Conservation (phyloP, 2,888 invertebrate species). For the Noctua janthina region DNA sequence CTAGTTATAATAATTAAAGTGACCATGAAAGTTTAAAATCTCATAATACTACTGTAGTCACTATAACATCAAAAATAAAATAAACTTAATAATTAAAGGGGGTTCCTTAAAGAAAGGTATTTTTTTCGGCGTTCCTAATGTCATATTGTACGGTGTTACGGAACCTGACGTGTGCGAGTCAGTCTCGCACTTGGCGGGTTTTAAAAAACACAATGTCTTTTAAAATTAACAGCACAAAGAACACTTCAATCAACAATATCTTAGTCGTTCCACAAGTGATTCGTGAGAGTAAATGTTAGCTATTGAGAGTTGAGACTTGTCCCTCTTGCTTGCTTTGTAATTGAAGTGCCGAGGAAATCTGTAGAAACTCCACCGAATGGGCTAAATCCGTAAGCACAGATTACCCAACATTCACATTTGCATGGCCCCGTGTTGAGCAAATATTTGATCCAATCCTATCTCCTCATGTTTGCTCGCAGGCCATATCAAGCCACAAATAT, state of each 20-base stretch:
- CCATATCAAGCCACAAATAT: conserved; percentile 69
- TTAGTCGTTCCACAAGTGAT: background rate
- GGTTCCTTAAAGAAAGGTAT: no score
- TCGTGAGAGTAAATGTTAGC: conserved; percentile 5
- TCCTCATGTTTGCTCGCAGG: conserved; percentile 67
- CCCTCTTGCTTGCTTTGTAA: conserved; percentile 35
- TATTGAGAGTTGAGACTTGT: background rate
- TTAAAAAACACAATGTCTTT: background rate
- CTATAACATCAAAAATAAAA: no score
- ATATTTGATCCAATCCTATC: conserved; percentile 74
- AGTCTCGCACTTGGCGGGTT: no score
- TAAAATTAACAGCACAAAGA: background rate
- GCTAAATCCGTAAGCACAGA: conserved; percentile 47
- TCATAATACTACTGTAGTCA: no score
- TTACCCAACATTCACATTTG: conserved; percentile 64
- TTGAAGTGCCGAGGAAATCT: conserved; percentile 28
- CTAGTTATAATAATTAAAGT: no score
- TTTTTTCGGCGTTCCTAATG: no score
- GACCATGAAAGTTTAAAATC: no score
- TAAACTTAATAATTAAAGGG: no score
- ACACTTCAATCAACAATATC: background rate
- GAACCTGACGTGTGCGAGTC: no score
- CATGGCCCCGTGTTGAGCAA: conserved; percentile 65
- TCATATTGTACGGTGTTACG: no score
- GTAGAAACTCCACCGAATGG: conserved; percentile 25